Evolutionary conservation across 2,113 vertebrate genomes (phyloP).

Genomic region (Petroica traversi): DNA sequence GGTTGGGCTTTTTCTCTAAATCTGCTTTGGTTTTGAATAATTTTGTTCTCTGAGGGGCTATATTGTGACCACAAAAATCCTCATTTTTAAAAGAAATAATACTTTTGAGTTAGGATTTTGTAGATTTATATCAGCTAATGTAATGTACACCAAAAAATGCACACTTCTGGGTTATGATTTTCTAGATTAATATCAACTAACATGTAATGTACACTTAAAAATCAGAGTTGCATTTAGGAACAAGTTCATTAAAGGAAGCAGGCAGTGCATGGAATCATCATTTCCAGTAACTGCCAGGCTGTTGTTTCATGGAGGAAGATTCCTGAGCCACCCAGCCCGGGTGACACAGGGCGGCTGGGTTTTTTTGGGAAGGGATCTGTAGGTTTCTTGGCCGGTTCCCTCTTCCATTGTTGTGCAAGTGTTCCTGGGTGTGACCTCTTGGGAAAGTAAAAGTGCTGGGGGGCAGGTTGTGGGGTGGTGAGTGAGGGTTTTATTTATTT

Average conservation of each 20-base stretch:
- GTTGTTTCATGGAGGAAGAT: fast-evolving
- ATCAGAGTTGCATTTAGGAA: background rate
- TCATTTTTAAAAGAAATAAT: background rate
- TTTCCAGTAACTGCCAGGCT: background rate
- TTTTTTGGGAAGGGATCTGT: background rate
- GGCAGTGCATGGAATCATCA: fast-evolving
- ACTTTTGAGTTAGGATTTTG: background rate
- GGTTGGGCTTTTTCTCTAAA: background rate
- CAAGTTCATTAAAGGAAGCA: background rate
- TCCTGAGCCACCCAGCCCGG: fast-evolving
- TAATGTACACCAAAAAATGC: background rate
- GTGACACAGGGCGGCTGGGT: background rate
- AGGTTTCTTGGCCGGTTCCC: background rate
- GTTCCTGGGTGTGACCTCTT: background rate
- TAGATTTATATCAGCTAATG: background rate
- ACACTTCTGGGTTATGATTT: background rate
- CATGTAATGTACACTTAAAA: background rate
- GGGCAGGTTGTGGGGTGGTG: background rate
- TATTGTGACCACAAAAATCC: background rate
- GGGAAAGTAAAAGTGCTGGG: background rate
- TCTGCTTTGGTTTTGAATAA: background rate
- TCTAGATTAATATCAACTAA: background rate
- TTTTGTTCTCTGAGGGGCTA: background rate
- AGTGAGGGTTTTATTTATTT: background rate
- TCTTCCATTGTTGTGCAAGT: background rate